phyloP scores from a whole-genome alignment of 2,888 invertebrate genomes.

The Drosophila koepferae region DNA sequence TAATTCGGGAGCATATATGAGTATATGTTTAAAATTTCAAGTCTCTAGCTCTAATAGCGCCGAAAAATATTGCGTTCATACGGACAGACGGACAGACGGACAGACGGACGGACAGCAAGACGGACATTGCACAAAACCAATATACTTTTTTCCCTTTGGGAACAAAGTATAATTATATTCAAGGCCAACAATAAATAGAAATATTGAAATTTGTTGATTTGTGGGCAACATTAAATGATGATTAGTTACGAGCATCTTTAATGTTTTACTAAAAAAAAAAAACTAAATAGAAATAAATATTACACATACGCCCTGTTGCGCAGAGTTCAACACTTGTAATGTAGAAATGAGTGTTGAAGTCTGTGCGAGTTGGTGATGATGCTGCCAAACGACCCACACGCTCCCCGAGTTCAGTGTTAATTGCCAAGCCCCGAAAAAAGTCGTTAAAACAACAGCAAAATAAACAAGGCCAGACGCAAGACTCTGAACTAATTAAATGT shows the following conservation, averaged over 20 bases:
- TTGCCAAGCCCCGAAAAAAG: conserved; percentile 68
- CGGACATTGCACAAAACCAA: too few species aligned
- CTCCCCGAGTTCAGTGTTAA: conserved; percentile 71
- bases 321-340: conserved; percentile 49
- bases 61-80: too few species aligned
- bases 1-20: too few species aligned
- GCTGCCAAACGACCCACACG: conserved; percentile 64
- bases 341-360: conserved; percentile 32
- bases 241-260: neutral
- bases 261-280: neutral
- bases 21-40: too few species aligned
- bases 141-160: too few species aligned
- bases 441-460: conserved; percentile 32
- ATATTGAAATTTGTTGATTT: neutral
- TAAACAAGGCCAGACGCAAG: conserved; percentile 66
- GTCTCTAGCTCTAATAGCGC: too few species aligned
- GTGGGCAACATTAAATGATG: conserved; percentile 2
- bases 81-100: too few species aligned
- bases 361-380: conserved; percentile 33
- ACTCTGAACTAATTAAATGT: conserved; percentile 72
- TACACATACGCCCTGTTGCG: conserved; percentile 64
- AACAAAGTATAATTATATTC: neutral
- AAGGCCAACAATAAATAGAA: neutral
- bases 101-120: too few species aligned
- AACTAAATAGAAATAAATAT: conserved; percentile 19